These are phyloP conservation scores for Rhincodon typus DNA, from an alignment of 2,797 vertebrate genomes.

Conservation along the genomic window DNA sequence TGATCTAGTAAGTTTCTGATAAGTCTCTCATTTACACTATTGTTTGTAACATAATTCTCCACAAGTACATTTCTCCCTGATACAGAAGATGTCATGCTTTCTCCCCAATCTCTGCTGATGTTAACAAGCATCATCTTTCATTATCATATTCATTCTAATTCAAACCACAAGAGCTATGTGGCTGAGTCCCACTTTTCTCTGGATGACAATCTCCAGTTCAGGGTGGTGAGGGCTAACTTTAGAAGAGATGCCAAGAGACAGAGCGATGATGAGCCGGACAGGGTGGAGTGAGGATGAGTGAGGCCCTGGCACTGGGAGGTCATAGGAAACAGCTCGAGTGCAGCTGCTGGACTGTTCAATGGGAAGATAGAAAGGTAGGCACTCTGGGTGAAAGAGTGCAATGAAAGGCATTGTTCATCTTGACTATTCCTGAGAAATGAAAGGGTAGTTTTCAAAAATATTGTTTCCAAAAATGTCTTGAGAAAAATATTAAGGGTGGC, in stretches of 20 bases:
- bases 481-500: too few relatives aligned
- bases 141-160: too few relatives aligned
- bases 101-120: too few relatives aligned
- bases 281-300: neutral
- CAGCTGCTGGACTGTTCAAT: neutral
- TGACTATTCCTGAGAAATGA: neutral
- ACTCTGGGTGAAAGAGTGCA: neutral
- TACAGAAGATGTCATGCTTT: too few relatives aligned
- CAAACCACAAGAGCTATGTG: neutral
- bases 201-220: neutral
- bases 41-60: too few relatives aligned
- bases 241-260: neutral
- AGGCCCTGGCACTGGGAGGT: neutral
- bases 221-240: neutral
- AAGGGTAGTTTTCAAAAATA: neutral
- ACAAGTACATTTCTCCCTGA: too few relatives aligned
- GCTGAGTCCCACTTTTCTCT: neutral
- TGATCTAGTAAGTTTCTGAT: too few relatives aligned
- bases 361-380: neutral
- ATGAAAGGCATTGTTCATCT: neutral
- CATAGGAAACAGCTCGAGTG: neutral
- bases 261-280: neutral
- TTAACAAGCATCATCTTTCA: too few relatives aligned
- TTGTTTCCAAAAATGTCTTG: too few relatives aligned
- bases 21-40: too few relatives aligned